These are phyloP conservation scores for Campopleginae sp. DNA, from an alignment of 2,888 invertebrate genomes.

Conservation along the genomic window DNA sequence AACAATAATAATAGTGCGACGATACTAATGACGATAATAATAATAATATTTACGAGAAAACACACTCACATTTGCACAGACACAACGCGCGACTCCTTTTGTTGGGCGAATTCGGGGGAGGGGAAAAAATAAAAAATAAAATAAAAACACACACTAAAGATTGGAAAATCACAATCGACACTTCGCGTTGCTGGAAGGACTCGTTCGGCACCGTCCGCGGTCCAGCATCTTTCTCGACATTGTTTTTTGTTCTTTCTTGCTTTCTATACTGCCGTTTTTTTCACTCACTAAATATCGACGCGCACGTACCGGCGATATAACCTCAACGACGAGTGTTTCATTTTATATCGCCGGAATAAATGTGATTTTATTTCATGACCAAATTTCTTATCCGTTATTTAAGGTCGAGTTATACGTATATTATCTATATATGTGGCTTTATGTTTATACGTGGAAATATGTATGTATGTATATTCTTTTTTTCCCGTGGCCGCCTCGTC, in stretches of 20 bases:
- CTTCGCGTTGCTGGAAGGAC: slow-evolving; percentile 59
- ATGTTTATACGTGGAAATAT: slow-evolving; percentile 8
- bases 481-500: slow-evolving; percentile 61
- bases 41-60: slow-evolving; percentile 34
- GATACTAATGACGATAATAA: neutral
- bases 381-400: slow-evolving; percentile 46
- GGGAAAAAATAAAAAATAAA: slow-evolving; percentile 9
- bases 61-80: slow-evolving; percentile 37
- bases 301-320: slow-evolving; percentile 46
- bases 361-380: slow-evolving; percentile 38
- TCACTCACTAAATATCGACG: slow-evolving; percentile 49
- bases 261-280: slow-evolving; percentile 28
- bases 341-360: slow-evolving; percentile 42
- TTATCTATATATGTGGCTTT: slow-evolving; percentile 13
- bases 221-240: slow-evolving; percentile 63
- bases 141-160: slow-evolving; percentile 13
- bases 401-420: slow-evolving; percentile 26
- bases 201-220: slow-evolving; percentile 50
- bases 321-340: slow-evolving; percentile 44
- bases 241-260: slow-evolving; percentile 39
- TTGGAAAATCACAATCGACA: slow-evolving; percentile 63
- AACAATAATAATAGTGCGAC: slow-evolving; percentile 9
- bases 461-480: slow-evolving; percentile 47
- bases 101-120: slow-evolving; percentile 24
- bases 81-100: slow-evolving; percentile 28